A percentile compares a stretch with the other conserved stretches of the same genome.
Conservation (phyloP, 2,888 invertebrate species). For the Pristionchus maxplancki region DNA sequence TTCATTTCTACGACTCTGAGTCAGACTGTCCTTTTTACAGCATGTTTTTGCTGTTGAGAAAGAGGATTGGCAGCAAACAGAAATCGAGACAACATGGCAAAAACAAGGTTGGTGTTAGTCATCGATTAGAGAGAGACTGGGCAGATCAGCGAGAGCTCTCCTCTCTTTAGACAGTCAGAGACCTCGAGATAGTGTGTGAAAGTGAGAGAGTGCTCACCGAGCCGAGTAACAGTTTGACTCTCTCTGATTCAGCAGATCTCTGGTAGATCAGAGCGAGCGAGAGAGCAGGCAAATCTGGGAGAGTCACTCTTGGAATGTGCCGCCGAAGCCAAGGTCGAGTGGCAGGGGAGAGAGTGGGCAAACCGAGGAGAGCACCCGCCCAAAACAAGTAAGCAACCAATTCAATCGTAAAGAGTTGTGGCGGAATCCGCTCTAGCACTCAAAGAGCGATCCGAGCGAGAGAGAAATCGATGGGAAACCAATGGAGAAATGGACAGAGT, state of each 20-base stretch:
- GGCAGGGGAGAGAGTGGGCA: neutral
- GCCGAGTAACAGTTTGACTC: neutral
- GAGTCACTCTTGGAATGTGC: conserved; percentile 46
- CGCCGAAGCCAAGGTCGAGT: conserved; percentile 6
- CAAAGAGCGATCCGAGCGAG: conserved; percentile 4
- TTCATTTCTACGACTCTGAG: neutral
- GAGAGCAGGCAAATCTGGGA: conserved; percentile 6
- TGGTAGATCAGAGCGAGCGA: neutral
- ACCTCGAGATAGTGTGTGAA: neutral
- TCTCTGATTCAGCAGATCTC: neutral
- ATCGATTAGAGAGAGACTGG: neutral
- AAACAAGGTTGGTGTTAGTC: neutral
- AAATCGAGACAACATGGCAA: neutral
- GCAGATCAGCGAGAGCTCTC: neutral
- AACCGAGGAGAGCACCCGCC: neutral
- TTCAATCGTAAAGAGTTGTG: conserved; percentile 36
- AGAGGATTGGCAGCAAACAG: neutral
- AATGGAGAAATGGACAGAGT: neutral
- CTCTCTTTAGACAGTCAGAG: neutral
- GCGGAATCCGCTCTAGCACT: conserved; percentile 33
- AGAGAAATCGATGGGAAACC: conserved; percentile 29
- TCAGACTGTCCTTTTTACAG: conserved; percentile 19
- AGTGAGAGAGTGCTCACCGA: conserved; percentile 34
- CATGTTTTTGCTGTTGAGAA: conserved; percentile 25
- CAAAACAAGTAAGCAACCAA: conserved; percentile 42